Evolutionary conservation across 2,888 invertebrate species (phyloP), one percentile per base, ranked within the genome.

Genomic region (Protonemura montana): DNA sequence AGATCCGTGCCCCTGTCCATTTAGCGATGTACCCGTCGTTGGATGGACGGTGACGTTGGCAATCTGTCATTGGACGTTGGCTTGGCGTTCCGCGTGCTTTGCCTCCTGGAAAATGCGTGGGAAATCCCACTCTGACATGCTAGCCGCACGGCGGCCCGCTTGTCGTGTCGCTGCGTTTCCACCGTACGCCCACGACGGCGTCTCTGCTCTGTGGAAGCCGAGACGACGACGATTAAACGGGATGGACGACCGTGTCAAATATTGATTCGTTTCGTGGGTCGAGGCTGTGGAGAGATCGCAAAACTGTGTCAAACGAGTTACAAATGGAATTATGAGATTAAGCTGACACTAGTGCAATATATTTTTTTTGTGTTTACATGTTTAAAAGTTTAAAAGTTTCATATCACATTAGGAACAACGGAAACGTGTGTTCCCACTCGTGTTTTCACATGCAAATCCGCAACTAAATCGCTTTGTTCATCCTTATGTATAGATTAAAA

Each of bases 401-500:
- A n/a, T n/a, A 35, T 35, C 10, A 35, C 10, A 10, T 35, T 35
- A 6, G 35, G 5, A 10, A 35, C 35, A 35, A 35, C 5, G 3
- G 10, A 35, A 35, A 35, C 35, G 10, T 35, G 10, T 35, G 35
- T 35, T 35, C 35, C 35, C 3, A 35, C 10, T 10, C 10, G 10
- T 3, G 10, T 35, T 35, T 35, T 10, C 35, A 35, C 10, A 10
- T 35, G 35, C 10, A 35, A 35, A 35, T 10, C 35, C 10, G 35
- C 35, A 6, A 35, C 35, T 6, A 35, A 59, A 59, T 10, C 27
- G 2, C 16, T 10, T 78, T 81, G 81, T 81, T 7, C 81, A 81
- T 30, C 81, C 81, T 28, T 81, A 30, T n/a, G 81, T n/a, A 81
- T 29, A 29, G 28, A 81, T 81, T 81, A 81, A 81, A 81, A 81